phyloP scores from a whole-genome alignment of 2,888 invertebrate species.

The Cistogaster globosa region DNA sequence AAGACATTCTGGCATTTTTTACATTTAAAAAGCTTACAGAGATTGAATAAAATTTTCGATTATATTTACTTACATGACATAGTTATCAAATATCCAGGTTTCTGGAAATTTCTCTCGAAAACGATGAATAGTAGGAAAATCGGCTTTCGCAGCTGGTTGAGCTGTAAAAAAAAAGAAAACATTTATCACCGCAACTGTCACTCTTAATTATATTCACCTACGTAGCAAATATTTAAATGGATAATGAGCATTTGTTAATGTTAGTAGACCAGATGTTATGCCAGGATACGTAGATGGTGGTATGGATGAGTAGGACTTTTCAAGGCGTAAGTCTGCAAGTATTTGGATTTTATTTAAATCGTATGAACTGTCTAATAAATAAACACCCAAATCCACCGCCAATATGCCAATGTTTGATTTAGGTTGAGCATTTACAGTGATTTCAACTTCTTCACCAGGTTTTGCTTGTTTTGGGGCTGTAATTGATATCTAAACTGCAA shows the following conservation, averaged over 20 bases:
- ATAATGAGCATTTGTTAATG: conserved; percentile 80
- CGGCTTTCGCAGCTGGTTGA: fast-evolving
- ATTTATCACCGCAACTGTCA: not conserved
- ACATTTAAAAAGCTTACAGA: too few relatives aligned
- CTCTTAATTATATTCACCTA: conserved; percentile 70
- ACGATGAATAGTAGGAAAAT: not conserved
- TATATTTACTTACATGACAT: conserved; percentile 63
- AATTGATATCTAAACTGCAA: conserved; percentile 85
- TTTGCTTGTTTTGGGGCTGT: conserved; percentile 86
- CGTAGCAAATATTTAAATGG: conserved; percentile 73
- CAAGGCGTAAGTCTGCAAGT: not conserved
- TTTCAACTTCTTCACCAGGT: conserved; percentile 89
- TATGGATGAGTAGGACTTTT: not conserved
- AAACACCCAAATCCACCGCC: conserved; percentile 59
- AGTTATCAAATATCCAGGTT: conserved; percentile 87
- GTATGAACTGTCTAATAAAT: conserved; percentile 38
- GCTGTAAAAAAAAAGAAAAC: not conserved
- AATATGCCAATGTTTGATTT: conserved; percentile 91
- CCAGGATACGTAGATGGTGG: conserved; percentile 69
- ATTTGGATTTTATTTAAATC: conserved; percentile 72
- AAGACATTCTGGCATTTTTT: too few relatives aligned
- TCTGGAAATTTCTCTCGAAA: conserved; percentile 84
- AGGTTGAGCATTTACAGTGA: conserved; percentile 90
- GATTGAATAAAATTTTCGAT: too few relatives aligned
- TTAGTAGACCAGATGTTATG: conserved; percentile 76